A percentile compares a stretch with the other conserved stretches of the same genome.
These are phyloP conservation scores for Montipora sp. DNA, from an alignment of 64 coral and sea anemone species.

Conservation along the genomic window DNA sequence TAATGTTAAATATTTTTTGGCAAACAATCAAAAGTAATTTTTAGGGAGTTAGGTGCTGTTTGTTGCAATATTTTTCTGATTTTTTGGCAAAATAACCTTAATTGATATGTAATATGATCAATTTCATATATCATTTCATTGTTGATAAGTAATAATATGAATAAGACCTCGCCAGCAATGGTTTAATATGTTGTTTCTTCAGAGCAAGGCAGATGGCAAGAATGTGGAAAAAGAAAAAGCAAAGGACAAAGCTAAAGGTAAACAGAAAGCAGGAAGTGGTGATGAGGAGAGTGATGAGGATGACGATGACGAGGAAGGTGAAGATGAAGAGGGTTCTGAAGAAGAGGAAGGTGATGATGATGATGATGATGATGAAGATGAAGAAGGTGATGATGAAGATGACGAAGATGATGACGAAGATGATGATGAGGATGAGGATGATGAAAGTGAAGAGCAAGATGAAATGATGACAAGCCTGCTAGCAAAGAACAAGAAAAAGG, in stretches of 20 bases:
- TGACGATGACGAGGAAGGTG: slow-evolving; percentile 38
- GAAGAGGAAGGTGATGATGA: background rate
- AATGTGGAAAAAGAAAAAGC: background rate
- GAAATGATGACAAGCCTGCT: slow-evolving; percentile 21
- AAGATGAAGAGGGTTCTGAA: background rate
- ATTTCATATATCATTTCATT: too few species aligned
- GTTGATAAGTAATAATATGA: too few species aligned
- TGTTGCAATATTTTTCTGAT: too few species aligned
- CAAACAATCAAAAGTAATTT: too few species aligned
- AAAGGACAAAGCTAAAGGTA: background rate
- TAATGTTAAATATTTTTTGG: too few species aligned
- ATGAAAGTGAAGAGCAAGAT: slow-evolving; percentile 60
- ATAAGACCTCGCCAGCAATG: background rate
- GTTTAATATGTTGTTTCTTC: background rate
- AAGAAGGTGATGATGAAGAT: background rate
- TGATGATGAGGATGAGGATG: background rate
- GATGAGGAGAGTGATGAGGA: slow-evolving; percentile 48
- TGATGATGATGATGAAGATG: slow-evolving; percentile 2
- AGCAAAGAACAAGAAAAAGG: slow-evolving; percentile 61
- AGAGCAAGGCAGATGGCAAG: background rate
- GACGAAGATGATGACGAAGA: slow-evolving; percentile 33
- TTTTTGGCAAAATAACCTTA: too few species aligned
- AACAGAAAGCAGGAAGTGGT: background rate
- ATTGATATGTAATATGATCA: too few species aligned
- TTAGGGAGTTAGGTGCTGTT: too few species aligned